These are phyloP conservation scores for Apus apus DNA, from an alignment of 2,113 vertebrate genomes.

Conservation along the genomic window DNA sequence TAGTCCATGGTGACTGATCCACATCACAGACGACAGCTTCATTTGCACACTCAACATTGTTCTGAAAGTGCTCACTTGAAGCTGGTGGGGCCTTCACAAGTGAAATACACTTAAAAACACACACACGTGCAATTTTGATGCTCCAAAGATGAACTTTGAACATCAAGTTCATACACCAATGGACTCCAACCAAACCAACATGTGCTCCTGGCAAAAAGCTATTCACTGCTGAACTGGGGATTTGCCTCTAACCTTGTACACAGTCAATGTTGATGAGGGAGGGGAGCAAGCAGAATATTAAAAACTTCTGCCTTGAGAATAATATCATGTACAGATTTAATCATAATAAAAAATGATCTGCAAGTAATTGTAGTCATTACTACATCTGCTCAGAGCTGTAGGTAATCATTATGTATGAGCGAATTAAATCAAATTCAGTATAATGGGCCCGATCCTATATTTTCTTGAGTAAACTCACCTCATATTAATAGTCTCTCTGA, in stretches of 20 bases:
- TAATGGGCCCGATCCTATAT: slow-evolving; percentile 42
- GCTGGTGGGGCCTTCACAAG: neutral
- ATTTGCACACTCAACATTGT: neutral
- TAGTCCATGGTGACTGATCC: neutral
- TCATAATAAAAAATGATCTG: slow-evolving; percentile 70
- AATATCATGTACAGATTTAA: slow-evolving; percentile 64
- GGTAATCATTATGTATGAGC: slow-evolving; percentile 67
- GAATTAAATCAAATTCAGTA: slow-evolving; percentile 61
- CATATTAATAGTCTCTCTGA: neutral
- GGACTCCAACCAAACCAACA: neutral
- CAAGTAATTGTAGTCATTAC: slow-evolving; percentile 72
- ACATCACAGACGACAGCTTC: neutral
- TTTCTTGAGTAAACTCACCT: slow-evolving; percentile 21
- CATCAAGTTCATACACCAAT: neutral
- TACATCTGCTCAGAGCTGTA: slow-evolving; percentile 66
- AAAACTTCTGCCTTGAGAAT: slow-evolving; percentile 62
- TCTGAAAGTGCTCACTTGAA: neutral
- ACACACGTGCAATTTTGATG: accelerated
- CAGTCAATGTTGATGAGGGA: slow-evolving; percentile 21
- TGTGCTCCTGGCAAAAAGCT: neutral
- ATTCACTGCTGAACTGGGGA: neutral
- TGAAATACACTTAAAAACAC: neutral
- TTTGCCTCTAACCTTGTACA: slow-evolving; percentile 9
- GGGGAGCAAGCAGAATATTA: slow-evolving; percentile 48
- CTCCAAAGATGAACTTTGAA: neutral